Percentiles rank a stretch among this genome's conserved stretches.
These are phyloP conservation scores for Apotomis capreana DNA, from an alignment of 2,888 invertebrate genomes.

Conservation along the genomic window DNA sequence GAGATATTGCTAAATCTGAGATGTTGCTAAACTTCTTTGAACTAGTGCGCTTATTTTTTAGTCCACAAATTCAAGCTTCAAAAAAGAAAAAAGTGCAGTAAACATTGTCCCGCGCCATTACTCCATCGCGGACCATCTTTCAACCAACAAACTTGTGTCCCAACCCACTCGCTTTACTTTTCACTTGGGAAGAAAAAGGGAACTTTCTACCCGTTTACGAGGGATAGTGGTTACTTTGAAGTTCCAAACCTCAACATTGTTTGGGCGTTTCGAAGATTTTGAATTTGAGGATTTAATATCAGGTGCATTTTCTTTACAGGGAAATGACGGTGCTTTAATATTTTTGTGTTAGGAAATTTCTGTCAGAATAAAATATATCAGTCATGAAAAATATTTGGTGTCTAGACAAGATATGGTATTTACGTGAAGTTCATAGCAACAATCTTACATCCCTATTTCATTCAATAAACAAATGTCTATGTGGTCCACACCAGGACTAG, in stretches of 20 bases:
- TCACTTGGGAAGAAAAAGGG: conserved; percentile 32
- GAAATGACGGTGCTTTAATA: neutral
- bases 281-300: conserved; percentile 16
- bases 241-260: conserved; percentile 30
- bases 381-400: too few species aligned
- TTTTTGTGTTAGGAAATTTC: neutral
- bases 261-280: conserved; percentile 16
- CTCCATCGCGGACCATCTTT: neutral
- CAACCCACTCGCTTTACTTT: conserved; percentile 25
- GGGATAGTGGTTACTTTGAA: conserved; percentile 41
- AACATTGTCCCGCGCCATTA: conserved; percentile 12
- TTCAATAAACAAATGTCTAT: too few species aligned
- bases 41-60: too few species aligned
- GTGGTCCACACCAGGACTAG: too few species aligned
- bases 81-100: conserved; percentile 3
- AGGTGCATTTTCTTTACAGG: conserved; percentile 8
- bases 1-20: too few species aligned
- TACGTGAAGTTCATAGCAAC: too few species aligned
- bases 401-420: too few species aligned
- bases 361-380: too few species aligned
- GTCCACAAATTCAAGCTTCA: neutral
- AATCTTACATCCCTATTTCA: too few species aligned
- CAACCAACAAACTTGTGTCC: conserved; percentile 30
- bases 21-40: too few species aligned
- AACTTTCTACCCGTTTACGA: conserved; percentile 24